Percentiles rank a stretch among this genome's conserved stretches.
phyloP scores from a whole-genome alignment of 2,113 vertebrate genomes.

The Calidris pugnax region DNA sequence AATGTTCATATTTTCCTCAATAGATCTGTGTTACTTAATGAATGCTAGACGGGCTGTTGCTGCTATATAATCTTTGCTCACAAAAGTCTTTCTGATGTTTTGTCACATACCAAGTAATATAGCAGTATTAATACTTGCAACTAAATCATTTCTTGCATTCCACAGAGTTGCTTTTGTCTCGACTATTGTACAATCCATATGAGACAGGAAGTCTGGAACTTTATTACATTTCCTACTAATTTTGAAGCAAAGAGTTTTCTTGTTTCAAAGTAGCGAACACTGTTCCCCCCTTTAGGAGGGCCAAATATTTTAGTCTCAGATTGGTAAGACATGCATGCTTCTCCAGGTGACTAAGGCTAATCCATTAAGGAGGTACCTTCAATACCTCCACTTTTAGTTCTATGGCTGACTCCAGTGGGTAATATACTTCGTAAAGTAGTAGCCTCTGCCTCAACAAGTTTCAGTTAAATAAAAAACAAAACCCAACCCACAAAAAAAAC shows the following conservation, averaged over 20 bases:
- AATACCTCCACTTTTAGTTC: not conserved
- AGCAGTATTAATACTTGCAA: not conserved
- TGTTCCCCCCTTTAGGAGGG: not conserved
- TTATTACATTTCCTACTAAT: not conserved
- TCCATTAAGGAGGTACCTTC: not conserved
- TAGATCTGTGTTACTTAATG: not conserved
- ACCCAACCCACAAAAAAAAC: not conserved
- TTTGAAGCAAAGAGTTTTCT: not conserved
- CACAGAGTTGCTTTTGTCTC: not conserved
- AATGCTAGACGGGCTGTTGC: not conserved
- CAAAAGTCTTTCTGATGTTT: not conserved
- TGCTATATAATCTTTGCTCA: not conserved
- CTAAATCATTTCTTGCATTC: not conserved
- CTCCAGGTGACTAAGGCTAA: not conserved
- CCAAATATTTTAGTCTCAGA: not conserved
- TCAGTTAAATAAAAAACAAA: not conserved
- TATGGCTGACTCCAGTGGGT: fast-evolving
- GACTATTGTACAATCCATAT: not conserved
- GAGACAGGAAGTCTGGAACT: not conserved
- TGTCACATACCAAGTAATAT: not conserved
- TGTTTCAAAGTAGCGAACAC: not conserved
- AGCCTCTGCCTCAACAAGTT: not conserved
- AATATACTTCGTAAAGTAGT: not conserved
- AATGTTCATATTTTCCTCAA: not conserved
- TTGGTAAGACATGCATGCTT: not conserved